Conservation (phyloP, 2,113 vertebrate genomes). For the Hypomesus transpacificus region DNA sequence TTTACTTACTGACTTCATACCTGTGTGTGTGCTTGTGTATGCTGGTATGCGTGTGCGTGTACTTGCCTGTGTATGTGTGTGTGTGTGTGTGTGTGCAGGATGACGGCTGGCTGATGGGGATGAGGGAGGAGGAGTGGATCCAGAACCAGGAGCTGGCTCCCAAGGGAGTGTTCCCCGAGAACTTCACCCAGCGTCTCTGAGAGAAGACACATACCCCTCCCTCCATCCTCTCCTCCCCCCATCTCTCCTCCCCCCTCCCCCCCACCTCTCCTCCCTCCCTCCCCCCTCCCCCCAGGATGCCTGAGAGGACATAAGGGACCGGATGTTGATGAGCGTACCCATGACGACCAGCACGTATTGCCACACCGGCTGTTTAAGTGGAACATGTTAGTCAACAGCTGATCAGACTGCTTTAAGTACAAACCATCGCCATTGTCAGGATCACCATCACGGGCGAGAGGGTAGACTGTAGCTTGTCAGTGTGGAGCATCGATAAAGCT, state of each 20-base stretch:
- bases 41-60: constrained; percentile 8
- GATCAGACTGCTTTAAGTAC: no score
- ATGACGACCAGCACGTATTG: no score
- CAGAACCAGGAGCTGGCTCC: constrained; percentile 81
- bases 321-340: no score
- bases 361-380: no score
- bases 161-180: constrained; percentile 95
- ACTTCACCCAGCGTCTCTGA: constrained; percentile 93
- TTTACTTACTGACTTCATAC: background rate
- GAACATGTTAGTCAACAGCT: no score
- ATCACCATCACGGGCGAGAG: no score
- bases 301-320: constrained; percentile 54
- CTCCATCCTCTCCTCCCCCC: constrained; percentile 26
- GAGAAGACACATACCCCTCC: constrained; percentile 27
- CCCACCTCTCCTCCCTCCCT: background rate
- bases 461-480: no score
- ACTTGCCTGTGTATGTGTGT: no score
- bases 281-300: constrained; percentile 33
- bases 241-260: background rate
- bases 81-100: constrained; percentile 71
- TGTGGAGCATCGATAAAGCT: no score
- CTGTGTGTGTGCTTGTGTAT: constrained; percentile 22
- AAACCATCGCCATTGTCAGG: no score
- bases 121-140: constrained; percentile 88
- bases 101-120: constrained; percentile 95